Base-by-base conservation (phyloP, 2,797 vertebrate genomes). In the Rousettus madagascariensis region DNA sequence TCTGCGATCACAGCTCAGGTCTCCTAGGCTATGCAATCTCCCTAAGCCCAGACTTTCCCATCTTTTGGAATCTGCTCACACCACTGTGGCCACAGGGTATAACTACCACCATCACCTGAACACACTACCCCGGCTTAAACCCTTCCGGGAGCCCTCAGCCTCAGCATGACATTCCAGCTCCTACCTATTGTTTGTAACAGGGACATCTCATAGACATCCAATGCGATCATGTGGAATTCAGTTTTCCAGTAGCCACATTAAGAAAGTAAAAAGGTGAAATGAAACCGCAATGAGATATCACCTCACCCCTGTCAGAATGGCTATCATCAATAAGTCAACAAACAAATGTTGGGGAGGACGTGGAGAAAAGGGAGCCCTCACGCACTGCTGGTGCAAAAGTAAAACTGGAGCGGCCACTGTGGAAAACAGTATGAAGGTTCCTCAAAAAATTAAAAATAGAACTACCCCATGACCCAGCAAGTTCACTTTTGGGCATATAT, bases 191-290 rank as follows among this genome's bases (percentile, higher is more conserved):
- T 5, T 16, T 11, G 5, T 9, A 7, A 75, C 24, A 46, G 46
- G 0, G 1, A 71, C 10, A 3, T 6, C 24, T 4, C 6, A 49
- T 0, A 26, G 36, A 65, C 33, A 16, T 7, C 12, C 75, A 53
- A 24, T 0, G 33, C 1, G 11, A 46, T 24, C 13, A 13, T 0
- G 0, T n/a, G 30, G n/a, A 72, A 61, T 24, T 38, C 46, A 66
- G 19, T 19, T 78, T 20, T 19, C 63, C 61, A 82, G 69, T 1
- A 59, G 46, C 20, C 75, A 74, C 4, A 1, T 22, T 49, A n/a
- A 65, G 36, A 24, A 83, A 9, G 24, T 30, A 20, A 28, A 53
- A 65, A 15, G 11, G 74, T 38, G 46, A 65, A 38, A 53, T 66
- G 17, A n/a, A 59, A 77, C 20, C 51, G 16, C 20, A 20, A 46